phyloP scores from a whole-genome alignment of 2,113 vertebrate genomes.

The Coptodon bakossiorum region DNA sequence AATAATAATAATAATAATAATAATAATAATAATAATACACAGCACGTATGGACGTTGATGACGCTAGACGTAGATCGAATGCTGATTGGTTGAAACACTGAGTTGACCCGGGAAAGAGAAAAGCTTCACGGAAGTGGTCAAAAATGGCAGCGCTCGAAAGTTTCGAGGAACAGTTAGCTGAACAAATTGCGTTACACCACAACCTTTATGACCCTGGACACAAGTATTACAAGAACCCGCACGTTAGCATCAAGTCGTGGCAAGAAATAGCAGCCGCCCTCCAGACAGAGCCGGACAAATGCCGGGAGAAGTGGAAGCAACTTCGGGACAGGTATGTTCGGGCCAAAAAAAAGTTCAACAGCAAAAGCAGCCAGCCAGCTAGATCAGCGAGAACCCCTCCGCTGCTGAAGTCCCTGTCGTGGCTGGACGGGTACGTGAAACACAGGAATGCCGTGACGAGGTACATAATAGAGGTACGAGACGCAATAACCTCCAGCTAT shows the following conservation, averaged over 20 bases:
- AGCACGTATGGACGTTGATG: too few relatives aligned
- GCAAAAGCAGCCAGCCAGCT: background rate
- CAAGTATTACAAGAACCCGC: background rate
- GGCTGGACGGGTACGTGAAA: background rate
- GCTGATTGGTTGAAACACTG: background rate
- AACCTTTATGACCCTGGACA: background rate
- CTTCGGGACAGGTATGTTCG: background rate
- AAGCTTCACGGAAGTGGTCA: background rate
- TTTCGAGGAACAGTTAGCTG: background rate
- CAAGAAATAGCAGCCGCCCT: background rate
- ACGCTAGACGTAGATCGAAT: background rate
- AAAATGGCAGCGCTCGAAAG: background rate
- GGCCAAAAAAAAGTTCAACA: background rate
- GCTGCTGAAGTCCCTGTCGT: background rate
- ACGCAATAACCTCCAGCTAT: rapidly evolving
- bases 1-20: too few relatives aligned
- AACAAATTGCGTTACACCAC: background rate
- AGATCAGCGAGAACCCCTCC: background rate
- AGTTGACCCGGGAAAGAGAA: background rate
- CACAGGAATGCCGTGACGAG: background rate
- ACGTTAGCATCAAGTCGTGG: background rate
- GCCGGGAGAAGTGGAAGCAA: background rate
- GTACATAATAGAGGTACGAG: background rate
- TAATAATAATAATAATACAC: too few relatives aligned
- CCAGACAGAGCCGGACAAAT: background rate